Evolutionary conservation across 2,113 vertebrate species (phyloP).

Genomic region (Cyanoliseus patagonus): DNA sequence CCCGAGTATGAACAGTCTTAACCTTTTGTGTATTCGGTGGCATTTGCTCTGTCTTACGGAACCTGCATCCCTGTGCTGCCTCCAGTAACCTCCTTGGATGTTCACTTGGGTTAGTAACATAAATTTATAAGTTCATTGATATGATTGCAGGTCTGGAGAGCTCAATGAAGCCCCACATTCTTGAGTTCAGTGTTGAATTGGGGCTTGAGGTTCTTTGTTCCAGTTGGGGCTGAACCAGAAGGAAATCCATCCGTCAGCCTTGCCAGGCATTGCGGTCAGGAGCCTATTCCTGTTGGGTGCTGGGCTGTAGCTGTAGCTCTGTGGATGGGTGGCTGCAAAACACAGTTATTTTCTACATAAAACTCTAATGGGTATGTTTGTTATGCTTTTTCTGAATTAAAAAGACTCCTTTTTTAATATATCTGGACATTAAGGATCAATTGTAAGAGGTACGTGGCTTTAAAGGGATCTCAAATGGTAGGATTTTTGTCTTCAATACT

Average conservation of each 20-base stretch:
- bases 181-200: neutral
- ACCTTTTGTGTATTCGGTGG: neutral
- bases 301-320: neutral
- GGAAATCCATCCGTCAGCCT: neutral
- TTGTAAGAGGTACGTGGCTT: neutral
- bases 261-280: rapidly evolving
- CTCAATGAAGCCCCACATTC: rapidly evolving
- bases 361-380: neutral
- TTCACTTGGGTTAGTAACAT: neutral
- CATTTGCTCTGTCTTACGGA: neutral
- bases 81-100: neutral
- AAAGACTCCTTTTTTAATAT: neutral
- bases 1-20: neutral
- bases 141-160: neutral
- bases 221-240: neutral
- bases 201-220: neutral
- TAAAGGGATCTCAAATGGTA: conserved; percentile 32
- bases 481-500: conserved; percentile 33
- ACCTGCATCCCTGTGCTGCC: neutral
- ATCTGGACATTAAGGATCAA: conserved; percentile 3
- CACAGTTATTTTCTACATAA: neutral
- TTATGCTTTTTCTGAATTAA: neutral
- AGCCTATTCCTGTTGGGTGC: neutral
- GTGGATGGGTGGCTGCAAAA: neutral
- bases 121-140: neutral